Base-by-base conservation (phyloP, 2,797 vertebrate species). In the Tokudaia muenninki region DNA sequence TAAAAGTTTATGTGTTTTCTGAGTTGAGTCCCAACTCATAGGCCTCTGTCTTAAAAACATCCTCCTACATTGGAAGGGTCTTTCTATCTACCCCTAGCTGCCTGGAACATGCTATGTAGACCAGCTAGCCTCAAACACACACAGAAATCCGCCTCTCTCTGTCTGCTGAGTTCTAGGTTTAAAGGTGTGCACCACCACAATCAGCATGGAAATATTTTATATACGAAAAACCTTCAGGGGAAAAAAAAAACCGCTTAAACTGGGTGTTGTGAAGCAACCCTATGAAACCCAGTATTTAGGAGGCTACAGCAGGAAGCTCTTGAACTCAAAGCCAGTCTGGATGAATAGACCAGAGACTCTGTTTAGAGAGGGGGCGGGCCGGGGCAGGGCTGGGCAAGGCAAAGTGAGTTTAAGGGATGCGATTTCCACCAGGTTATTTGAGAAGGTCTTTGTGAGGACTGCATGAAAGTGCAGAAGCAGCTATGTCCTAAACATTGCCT, bases 361-460 rank as follows among this genome's bases (percentile, higher is more conserved):
- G 17, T 21, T 11, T 31, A 31, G 29, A 31, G 29, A 65, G 63
- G 9, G n/a, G 3, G 57, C 3, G 29, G 63, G 63, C 26, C 29
- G 14, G 57, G 1, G 37, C 2, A 1, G 19, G 34, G 5, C 3
- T 0, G 34, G 14, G 41, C 29, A 13, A 13, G 29, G 63, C 26
- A 14, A 65, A 29, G 63, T 65, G 22, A 26, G 26, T 50, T 31
- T 83, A 63, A 22, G 2, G 2, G n/a, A 84, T 92, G 65, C 21
- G 72, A 67, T 84, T 97, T 81, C 65, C 26, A 50, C 55, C 63
- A 90, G 41, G 74, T 5, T 44, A 95, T 83, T 87, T 88, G 72
- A 94, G 37, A 24, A 13, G 19, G 47, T 55, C 81, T 94, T 74
- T 41, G 74, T 91, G 59, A 91, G 47, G 63, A 87, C 86, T 57